Evolutionary conservation across 2,888 invertebrate species (phyloP).

Genomic region (Chymomyza fuscimana): DNA sequence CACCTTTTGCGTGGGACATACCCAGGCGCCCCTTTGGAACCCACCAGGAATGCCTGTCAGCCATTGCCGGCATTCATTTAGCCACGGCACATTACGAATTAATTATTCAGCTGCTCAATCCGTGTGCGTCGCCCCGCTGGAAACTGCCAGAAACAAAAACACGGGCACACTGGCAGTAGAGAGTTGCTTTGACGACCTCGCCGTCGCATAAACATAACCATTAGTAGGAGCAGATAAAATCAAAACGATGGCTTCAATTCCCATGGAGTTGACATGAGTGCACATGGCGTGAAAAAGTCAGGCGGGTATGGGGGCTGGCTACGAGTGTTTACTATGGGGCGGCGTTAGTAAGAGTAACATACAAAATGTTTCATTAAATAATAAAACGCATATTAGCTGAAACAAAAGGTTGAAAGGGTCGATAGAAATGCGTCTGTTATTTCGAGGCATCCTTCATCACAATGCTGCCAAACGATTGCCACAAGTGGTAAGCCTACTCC

Average conservation of each 20-base stretch:
- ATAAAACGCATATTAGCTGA: constrained; percentile 54
- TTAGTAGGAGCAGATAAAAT: constrained; percentile 27
- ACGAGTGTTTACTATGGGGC: not conserved
- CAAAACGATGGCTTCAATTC: constrained; percentile 26
- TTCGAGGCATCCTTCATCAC: not conserved
- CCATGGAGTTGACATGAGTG: constrained; percentile 17
- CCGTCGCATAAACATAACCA: constrained; percentile 29
- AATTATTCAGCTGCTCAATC: constrained; percentile 32
- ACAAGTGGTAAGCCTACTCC: not conserved
- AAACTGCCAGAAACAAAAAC: constrained; percentile 9
- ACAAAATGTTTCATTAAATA: constrained; percentile 56
- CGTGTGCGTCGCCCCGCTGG: not conserved
- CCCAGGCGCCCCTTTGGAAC: not conserved
- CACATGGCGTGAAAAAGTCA: constrained; percentile 12
- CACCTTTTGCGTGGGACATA: constrained; percentile 3
- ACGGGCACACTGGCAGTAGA: not conserved
- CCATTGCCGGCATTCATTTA: constrained; percentile 19
- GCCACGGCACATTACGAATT: constrained; percentile 33
- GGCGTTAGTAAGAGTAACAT: not conserved
- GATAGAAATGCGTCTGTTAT: not conserved
- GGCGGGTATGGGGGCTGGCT: constrained; percentile 13
- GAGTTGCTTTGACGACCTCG: constrained; percentile 6
- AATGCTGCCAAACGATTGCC: not conserved
- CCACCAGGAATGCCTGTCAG: constrained; percentile 2
- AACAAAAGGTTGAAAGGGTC: constrained; percentile 1